A percentile compares a stretch with the other conserved stretches of the same genome.
These are phyloP conservation scores for Zapus hudsonius DNA, from an alignment of 2,113 vertebrate species.

Conservation along the genomic window DNA sequence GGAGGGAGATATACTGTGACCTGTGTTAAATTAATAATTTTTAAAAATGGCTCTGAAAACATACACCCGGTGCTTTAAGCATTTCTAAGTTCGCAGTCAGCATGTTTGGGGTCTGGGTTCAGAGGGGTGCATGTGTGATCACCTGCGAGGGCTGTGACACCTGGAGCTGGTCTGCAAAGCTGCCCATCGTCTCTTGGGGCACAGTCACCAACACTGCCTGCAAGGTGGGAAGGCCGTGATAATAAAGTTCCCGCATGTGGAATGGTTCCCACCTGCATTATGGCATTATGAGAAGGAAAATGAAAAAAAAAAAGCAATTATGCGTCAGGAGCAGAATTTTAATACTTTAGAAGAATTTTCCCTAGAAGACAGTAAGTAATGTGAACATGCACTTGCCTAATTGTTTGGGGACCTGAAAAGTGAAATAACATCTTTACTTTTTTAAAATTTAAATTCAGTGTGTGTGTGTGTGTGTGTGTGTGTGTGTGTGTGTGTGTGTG, in stretches of 20 bases:
- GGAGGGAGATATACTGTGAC: too few relatives aligned
- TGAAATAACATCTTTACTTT: neutral
- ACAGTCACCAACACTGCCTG: neutral
- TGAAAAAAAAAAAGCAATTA: neutral
- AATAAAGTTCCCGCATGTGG: accelerated
- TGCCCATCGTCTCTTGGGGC: neutral
- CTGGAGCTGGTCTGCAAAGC: neutral
- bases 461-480: too few relatives aligned
- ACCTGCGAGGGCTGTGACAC: neutral
- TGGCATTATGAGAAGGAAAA: neutral
- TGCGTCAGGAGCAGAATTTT: neutral
- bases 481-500: too few relatives aligned
- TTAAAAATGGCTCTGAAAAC: too few relatives aligned
- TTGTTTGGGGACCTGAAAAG: neutral
- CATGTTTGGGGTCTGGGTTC: accelerated
- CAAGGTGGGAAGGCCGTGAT: accelerated
- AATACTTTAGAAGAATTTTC: neutral
- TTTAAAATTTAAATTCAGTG: too few relatives aligned
- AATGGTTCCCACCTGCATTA: neutral
- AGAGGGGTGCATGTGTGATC: accelerated
- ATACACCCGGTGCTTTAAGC: neutral
- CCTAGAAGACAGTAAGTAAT: neutral
- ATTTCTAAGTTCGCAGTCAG: neutral
- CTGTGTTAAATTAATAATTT: too few relatives aligned
- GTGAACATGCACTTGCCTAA: neutral